A percentile compares a stretch with the other conserved stretches of the same genome.
Conservation (phyloP, 2,113 vertebrate genomes). For the Dicaeum eximium region DNA sequence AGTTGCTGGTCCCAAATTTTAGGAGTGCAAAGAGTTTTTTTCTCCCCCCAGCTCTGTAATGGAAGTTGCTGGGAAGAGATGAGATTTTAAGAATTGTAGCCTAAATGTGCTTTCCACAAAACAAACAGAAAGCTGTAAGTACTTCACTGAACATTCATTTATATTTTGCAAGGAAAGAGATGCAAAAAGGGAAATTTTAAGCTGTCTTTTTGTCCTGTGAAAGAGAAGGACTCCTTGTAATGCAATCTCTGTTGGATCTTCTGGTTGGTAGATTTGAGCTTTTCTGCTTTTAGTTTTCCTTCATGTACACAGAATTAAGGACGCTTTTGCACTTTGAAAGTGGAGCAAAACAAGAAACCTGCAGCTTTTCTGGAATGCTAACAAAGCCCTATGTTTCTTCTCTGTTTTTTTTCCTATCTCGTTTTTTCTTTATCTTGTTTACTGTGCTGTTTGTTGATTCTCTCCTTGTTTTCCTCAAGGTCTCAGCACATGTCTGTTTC, state of each 20-base stretch:
- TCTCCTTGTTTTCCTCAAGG: background rate
- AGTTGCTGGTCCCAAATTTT: background rate
- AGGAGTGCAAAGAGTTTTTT: background rate
- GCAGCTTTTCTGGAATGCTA: background rate
- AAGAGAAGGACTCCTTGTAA: background rate
- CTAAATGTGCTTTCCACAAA: background rate
- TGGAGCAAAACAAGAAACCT: background rate
- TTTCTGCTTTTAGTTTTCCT: background rate
- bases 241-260: background rate
- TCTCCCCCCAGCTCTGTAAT: background rate
- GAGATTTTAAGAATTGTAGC: background rate
- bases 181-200: background rate
- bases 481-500: background rate
- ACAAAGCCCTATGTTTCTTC: background rate
- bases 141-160: background rate
- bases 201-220: background rate
- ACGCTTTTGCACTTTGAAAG: background rate
- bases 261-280: background rate
- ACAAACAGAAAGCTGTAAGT: background rate
- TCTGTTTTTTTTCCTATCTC: background rate
- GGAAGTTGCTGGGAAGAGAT: background rate
- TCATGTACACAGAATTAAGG: background rate
- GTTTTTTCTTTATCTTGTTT: background rate
- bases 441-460: background rate
- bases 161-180: background rate